phyloP scores from a whole-genome alignment of 2,888 invertebrate species.

The Rotaria magnacalcarata region DNA sequence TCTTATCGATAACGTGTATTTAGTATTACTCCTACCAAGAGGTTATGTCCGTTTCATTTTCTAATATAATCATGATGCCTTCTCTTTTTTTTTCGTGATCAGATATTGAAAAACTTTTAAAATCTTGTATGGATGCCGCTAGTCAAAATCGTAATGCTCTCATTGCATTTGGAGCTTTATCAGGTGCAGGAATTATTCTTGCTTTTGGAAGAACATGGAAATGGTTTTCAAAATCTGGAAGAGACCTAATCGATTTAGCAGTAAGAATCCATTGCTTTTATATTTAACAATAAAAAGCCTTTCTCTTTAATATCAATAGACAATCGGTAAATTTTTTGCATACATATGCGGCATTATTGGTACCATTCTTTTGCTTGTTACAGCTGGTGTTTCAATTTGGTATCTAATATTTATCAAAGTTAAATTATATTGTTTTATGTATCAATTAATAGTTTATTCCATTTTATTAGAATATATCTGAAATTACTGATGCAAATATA shows the following conservation, averaged over 20 bases:
- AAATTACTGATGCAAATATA: not conserved
- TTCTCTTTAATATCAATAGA: not conserved
- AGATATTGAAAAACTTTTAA: not conserved
- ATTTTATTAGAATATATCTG: not conserved
- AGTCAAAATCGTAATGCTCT: not conserved
- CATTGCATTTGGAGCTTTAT: conserved; percentile 21
- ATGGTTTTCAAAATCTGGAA: conserved; percentile 42
- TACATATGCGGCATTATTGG: conserved; percentile 12
- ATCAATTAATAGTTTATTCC: not conserved
- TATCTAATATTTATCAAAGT: not conserved
- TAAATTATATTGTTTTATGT: not conserved
- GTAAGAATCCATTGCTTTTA: not conserved
- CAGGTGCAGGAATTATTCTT: conserved; percentile 24
- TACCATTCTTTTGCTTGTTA: conserved; percentile 37
- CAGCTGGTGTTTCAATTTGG: conserved; percentile 33
- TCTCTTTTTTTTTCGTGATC: too few relatives aligned
- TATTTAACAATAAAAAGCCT: not conserved
- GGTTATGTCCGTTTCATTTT: not conserved
- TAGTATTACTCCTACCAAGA: not conserved
- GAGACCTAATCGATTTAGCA: conserved; percentile 36
- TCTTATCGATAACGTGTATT: conserved; percentile 8
- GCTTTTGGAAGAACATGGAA: conserved; percentile 33
- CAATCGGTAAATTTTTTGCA: conserved; percentile 38
- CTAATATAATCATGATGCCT: not conserved
- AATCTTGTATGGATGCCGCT: not conserved